These are phyloP conservation scores for Galaxias olidus DNA, from an alignment of 2,797 vertebrate genomes.

Conservation along the genomic window DNA sequence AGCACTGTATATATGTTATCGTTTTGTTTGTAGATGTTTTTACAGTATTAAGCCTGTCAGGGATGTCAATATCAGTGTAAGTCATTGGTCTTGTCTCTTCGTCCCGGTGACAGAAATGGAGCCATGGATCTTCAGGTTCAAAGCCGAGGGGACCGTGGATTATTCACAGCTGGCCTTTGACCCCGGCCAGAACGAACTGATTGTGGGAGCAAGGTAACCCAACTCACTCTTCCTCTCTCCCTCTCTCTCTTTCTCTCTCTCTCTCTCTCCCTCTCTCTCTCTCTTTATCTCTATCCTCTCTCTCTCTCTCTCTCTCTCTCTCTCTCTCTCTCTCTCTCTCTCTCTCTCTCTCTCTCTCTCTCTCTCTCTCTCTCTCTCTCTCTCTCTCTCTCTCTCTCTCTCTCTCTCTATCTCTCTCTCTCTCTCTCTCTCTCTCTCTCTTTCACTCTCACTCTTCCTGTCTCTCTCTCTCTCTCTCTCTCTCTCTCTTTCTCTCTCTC, in stretches of 20 bases:
- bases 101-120: constrained; percentile 86
- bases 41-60: background rate
- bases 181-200: constrained; percentile 92
- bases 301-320: background rate
- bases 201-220: constrained; percentile 94
- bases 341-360: background rate
- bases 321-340: background rate
- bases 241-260: constrained; percentile 1
- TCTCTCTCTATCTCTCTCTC: constrained; percentile 19
- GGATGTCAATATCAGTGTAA: constrained; percentile 31
- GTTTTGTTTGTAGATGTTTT: no score
- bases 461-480: no score
- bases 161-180: constrained; percentile 97
- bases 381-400: constrained; percentile 22
- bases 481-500: no score
- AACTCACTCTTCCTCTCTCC: background rate
- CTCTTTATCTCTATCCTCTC: background rate
- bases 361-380: background rate
- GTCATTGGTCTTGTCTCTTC: constrained; percentile 50
- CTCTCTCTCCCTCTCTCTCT: background rate
- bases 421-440: background rate
- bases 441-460: no score
- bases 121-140: constrained; percentile 92
- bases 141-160: constrained; percentile 90
- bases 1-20: no score